These are phyloP conservation scores for Xylota sylvarum DNA, from an alignment of 2,888 invertebrate genomes.

Conservation along the genomic window DNA sequence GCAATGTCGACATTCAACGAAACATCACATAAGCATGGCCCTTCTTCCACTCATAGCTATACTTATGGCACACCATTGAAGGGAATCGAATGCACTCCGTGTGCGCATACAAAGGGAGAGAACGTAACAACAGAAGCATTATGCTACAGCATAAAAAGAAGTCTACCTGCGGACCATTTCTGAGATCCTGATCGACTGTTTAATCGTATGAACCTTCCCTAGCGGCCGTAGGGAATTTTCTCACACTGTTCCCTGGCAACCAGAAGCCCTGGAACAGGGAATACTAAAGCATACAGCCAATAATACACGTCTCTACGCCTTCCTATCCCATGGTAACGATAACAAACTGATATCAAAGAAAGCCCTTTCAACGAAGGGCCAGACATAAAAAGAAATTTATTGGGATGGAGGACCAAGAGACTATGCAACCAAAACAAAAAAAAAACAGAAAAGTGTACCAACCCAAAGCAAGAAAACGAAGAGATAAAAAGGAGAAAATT, in stretches of 20 bases:
- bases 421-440: background rate
- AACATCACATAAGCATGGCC: constrained; percentile 29
- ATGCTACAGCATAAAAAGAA: constrained; percentile 66
- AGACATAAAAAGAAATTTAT: background rate
- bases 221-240: constrained; percentile 76
- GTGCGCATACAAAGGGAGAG: constrained; percentile 56
- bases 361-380: constrained; percentile 40
- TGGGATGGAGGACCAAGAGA: background rate
- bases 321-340: background rate
- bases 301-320: background rate
- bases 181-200: constrained; percentile 73
- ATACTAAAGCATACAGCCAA: constrained; percentile 1
- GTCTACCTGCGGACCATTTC: constrained; percentile 60
- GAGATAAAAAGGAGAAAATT: constrained; percentile 36
- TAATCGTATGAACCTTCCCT: constrained; percentile 75
- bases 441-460: no score
- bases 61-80: constrained; percentile 40
- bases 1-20: constrained; percentile 6
- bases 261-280: constrained; percentile 53
- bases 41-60: constrained; percentile 45
- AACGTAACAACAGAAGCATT: constrained; percentile 73
- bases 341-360: background rate
- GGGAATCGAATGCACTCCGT: constrained; percentile 61
- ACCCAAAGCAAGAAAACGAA: no score
- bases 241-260: constrained; percentile 45